Percentiles rank a stretch among this genome's conserved stretches.
Evolutionary conservation across 2,113 vertebrate genomes (phyloP).

Genomic region (Dermatemys mawii): DNA sequence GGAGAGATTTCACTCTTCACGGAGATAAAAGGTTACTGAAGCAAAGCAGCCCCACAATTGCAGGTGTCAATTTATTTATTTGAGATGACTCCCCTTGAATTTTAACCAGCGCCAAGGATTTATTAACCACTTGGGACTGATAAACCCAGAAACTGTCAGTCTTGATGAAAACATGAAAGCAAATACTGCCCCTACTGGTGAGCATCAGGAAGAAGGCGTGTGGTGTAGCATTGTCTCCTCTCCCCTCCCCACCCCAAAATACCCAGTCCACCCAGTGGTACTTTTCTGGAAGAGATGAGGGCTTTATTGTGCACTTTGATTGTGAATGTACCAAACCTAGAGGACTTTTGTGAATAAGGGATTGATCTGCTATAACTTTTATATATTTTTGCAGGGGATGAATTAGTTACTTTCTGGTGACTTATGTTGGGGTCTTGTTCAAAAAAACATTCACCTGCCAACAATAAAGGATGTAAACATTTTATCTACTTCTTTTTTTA

Average conservation of each 20-base stretch:
- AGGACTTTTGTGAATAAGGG: conserved; percentile 26
- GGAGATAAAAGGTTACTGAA: conserved; percentile 36
- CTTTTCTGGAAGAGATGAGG: conserved; percentile 4
- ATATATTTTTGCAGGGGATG: conserved; percentile 1
- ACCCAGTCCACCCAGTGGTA: neutral
- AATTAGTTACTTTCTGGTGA: conserved; percentile 38
- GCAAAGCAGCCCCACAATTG: neutral
- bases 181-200: neutral
- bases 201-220: neutral
- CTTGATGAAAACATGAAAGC: conserved; percentile 12
- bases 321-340: conserved; percentile 35
- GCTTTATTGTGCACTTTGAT: conserved; percentile 49
- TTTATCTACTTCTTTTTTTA: conserved; percentile 64
- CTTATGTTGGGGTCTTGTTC: conserved; percentile 60
- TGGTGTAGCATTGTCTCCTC: conserved; percentile 24
- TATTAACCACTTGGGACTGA: conserved; percentile 43
- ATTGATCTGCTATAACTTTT: conserved; percentile 29
- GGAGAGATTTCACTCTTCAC: conserved; percentile 46
- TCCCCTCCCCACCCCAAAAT: neutral
- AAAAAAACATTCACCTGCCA: conserved; percentile 35
- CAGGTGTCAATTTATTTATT: conserved; percentile 53
- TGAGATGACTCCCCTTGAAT: neutral
- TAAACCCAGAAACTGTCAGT: conserved; percentile 30
- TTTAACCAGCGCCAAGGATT: conserved; percentile 26
- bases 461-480: conserved; percentile 48